These are phyloP conservation scores for Hydrophis major DNA, from an alignment of 2,797 vertebrate species.

Conservation along the genomic window DNA sequence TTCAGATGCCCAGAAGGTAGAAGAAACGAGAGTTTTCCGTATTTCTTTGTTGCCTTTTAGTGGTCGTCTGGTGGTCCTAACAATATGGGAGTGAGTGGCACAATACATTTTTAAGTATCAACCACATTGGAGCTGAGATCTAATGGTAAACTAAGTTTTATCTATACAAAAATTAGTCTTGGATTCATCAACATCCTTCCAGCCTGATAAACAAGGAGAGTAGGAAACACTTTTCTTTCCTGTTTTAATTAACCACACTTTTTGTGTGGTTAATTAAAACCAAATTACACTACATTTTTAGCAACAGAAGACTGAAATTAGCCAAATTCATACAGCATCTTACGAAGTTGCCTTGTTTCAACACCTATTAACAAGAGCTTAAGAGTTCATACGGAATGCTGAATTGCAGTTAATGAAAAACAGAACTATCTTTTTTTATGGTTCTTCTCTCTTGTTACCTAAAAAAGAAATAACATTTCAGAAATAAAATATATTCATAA, in stretches of 20 bases:
- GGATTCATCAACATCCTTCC: neutral
- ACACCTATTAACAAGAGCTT: neutral
- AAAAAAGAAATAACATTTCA: neutral
- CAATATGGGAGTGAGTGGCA: neutral
- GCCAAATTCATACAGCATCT: neutral
- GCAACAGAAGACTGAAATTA: neutral
- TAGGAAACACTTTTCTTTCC: neutral
- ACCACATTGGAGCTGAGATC: neutral
- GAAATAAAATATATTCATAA: neutral
- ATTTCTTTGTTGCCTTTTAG: neutral
- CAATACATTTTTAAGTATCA: neutral
- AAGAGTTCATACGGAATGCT: neutral
- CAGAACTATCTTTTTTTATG: neutral
- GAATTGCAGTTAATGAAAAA: neutral
- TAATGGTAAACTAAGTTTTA: neutral
- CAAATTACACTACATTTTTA: neutral
- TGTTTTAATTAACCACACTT: neutral
- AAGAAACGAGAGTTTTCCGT: neutral
- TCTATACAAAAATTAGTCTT: neutral
- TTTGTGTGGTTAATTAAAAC: neutral
- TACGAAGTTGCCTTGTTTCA: neutral
- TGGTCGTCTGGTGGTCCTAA: neutral
- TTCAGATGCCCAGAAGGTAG: neutral
- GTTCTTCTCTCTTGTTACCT: neutral
- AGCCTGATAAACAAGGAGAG: neutral